Conservation (phyloP, 1,140 invertebrate genomes). For the Rhizoglyphus robini region DNA sequence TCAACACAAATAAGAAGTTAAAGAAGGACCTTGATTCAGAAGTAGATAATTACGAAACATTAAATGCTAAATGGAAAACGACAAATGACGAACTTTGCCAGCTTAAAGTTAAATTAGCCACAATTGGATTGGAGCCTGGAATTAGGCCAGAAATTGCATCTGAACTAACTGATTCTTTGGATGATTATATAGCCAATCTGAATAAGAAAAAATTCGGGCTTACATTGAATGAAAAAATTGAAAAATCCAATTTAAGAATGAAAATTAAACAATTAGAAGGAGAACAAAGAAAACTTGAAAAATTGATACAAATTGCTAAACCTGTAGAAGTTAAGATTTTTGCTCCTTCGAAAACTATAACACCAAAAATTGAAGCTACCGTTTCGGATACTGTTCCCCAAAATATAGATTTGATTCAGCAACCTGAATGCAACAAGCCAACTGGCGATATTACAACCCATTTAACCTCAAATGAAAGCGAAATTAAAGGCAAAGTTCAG, state of each 20-base stretch:
- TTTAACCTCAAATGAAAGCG: neutral
- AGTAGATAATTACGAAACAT: slow-evolving; percentile 19
- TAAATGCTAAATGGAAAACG: slow-evolving; percentile 20
- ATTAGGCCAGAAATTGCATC: neutral
- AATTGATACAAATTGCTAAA: slow-evolving; percentile 21
- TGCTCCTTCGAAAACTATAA: neutral
- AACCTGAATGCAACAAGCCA: neutral
- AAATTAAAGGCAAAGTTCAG: neutral
- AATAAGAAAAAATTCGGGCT: slow-evolving; percentile 1
- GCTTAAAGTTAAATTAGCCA: slow-evolving; percentile 18
- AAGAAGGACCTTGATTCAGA: neutral
- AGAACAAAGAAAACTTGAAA: slow-evolving; percentile 20
- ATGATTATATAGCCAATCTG: slow-evolving; percentile 17
- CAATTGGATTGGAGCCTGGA: neutral
- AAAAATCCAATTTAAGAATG: slow-evolving; percentile 21
- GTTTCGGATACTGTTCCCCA: no score
- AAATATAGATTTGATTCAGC: neutral
- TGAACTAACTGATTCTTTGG: slow-evolving; percentile 15
- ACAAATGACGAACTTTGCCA: slow-evolving; percentile 20
- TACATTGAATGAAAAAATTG: slow-evolving; percentile 20
- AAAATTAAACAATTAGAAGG: slow-evolving; percentile 16
- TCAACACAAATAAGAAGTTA: slow-evolving; percentile 6
- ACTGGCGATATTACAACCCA: neutral
- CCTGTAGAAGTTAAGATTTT: slow-evolving; percentile 6
- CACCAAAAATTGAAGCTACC: neutral